phyloP scores from a whole-genome alignment of 1,140 invertebrate genomes.

The Heliconius melpomene region DNA sequence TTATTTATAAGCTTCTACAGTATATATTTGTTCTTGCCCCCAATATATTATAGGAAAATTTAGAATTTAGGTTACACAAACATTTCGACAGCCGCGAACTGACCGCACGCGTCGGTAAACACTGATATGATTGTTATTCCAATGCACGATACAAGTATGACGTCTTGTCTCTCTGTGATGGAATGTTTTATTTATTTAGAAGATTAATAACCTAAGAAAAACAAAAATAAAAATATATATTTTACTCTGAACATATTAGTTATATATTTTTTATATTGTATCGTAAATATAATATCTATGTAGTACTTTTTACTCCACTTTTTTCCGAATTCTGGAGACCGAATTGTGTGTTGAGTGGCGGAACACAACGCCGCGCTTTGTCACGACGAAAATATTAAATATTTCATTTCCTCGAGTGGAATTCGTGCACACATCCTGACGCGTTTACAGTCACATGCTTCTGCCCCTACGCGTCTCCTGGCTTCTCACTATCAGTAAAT shows the following conservation, averaged over 20 bases:
- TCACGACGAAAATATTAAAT: no score
- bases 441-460: no score
- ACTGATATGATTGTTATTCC: constrained; percentile 8
- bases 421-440: not conserved
- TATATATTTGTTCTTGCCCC: not conserved
- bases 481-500: not conserved
- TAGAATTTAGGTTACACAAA: constrained; percentile 1
- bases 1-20: not conserved
- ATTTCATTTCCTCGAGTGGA: no score
- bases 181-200: not conserved
- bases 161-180: not conserved
- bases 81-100: constrained; percentile 10
- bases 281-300: no score
- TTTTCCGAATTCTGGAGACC: no score
- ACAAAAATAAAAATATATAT: no score
- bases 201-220: not conserved
- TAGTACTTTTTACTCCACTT: no score
- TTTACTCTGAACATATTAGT: no score
- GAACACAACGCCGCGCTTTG: no score
- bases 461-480: no score
- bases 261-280: no score
- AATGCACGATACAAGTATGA: not conserved
- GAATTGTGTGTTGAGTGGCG: no score
- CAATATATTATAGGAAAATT: constrained; percentile 7
- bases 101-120: not conserved